These are phyloP conservation scores for Acheta domesticus DNA, from an alignment of 2,888 invertebrate species.

Conservation along the genomic window DNA sequence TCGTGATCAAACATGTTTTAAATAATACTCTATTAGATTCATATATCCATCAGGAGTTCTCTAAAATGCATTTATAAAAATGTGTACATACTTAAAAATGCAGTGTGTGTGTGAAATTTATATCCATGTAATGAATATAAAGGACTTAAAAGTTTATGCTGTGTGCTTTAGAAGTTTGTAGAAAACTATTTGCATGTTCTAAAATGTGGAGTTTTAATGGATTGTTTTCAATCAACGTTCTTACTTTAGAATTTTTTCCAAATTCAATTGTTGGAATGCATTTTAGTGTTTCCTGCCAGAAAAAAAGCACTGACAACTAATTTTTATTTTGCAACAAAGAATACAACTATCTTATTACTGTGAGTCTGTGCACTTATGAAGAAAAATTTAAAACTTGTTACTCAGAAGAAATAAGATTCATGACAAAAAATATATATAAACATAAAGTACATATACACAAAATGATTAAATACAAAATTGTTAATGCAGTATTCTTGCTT, in stretches of 20 bases:
- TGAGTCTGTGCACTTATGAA: constrained; percentile 11
- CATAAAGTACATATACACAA: neutral
- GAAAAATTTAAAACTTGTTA: constrained; percentile 12
- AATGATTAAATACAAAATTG: too few relatives aligned
- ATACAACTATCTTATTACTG: constrained; percentile 11
- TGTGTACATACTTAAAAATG: too few relatives aligned
- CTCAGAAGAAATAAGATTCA: neutral
- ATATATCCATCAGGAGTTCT: neutral
- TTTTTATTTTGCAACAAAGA: constrained; percentile 18
- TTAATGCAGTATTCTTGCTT: too few relatives aligned
- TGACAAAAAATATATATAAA: constrained; percentile 1
- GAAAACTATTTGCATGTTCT: too few relatives aligned
- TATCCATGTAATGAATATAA: too few relatives aligned
- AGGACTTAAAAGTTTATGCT: too few relatives aligned
- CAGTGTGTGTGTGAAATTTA: too few relatives aligned
- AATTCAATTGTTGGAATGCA: neutral
- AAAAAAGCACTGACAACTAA: constrained; percentile 7
- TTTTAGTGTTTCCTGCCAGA: neutral
- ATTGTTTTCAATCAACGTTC: too few relatives aligned
- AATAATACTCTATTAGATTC: neutral
- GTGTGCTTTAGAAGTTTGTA: too few relatives aligned
- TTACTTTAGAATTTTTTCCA: too few relatives aligned
- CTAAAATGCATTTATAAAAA: neutral
- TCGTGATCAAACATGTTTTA: neutral
- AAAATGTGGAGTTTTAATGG: too few relatives aligned